Conservation (phyloP, 2,888 invertebrate species). For the Sminthurides aquaticus region DNA sequence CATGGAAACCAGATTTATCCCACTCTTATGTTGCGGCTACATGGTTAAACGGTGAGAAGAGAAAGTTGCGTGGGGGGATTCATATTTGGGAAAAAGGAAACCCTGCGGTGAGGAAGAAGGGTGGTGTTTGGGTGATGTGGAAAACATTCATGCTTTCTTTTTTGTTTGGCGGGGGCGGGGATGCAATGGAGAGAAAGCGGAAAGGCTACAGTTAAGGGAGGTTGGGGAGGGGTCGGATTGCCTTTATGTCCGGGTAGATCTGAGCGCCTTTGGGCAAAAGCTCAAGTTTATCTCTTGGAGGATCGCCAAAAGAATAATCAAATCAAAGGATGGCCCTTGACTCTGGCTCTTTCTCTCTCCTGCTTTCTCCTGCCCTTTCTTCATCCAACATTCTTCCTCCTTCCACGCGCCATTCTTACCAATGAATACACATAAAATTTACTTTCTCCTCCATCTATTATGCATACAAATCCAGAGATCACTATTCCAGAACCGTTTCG, state of each 20-base stretch:
- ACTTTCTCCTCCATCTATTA: not conserved
- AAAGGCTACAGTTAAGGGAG: not conserved
- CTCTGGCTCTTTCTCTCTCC: not conserved
- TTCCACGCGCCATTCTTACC: not conserved
- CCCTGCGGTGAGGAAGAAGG: not conserved
- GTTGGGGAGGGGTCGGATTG: no score
- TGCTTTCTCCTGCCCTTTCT: not conserved
- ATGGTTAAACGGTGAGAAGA: not conserved
- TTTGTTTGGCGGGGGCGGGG: not conserved
- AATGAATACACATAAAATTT: not conserved
- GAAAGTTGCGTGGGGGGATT: not conserved
- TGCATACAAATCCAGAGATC: not conserved
- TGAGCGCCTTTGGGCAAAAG: constrained; percentile 35
- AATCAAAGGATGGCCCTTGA: constrained; percentile 32
- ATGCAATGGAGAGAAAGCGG: not conserved
- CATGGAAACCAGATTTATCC: not conserved
- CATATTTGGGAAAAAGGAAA: not conserved
- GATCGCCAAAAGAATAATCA: constrained; percentile 43
- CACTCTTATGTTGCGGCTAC: not conserved
- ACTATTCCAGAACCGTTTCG: no score
- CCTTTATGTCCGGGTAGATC: not conserved
- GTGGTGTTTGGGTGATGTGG: not conserved
- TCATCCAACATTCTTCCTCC: not conserved
- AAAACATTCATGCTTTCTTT: not conserved
- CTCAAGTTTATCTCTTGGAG: constrained; percentile 43